phyloP scores from a whole-genome alignment of 2,797 vertebrate genomes.

The Sebastes goodei region DNA sequence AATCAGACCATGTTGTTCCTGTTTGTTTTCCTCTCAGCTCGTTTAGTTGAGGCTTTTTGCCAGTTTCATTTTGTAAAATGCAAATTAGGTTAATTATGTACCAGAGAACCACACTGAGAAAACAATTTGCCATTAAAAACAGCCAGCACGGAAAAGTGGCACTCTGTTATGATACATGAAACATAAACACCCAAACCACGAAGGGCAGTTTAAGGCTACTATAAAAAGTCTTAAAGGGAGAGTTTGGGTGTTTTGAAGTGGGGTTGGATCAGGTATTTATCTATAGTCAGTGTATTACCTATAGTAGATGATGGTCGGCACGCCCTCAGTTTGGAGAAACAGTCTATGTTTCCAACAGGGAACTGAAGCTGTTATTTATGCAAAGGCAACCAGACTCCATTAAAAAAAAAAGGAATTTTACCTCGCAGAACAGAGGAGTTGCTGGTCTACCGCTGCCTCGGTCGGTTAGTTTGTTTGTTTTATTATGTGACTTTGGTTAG shows the following conservation, averaged over 20 bases:
- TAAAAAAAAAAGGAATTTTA: no score
- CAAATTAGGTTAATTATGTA: constrained; percentile 41
- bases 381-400: no score
- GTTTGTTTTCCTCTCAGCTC: constrained; percentile 23
- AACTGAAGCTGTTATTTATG: no score
- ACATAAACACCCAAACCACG: not conserved
- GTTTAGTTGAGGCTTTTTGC: constrained; percentile 17
- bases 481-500: not conserved
- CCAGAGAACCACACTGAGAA: constrained; percentile 22
- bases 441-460: not conserved
- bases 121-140: constrained; percentile 3
- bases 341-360: not conserved
- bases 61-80: constrained; percentile 37
- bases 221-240: not conserved
- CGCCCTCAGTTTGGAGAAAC: no score
- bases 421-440: not conserved
- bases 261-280: not conserved
- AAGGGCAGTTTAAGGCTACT: not conserved
- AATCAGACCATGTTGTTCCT: constrained; percentile 3
- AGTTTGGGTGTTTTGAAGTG: not conserved
- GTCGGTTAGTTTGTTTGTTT: not conserved
- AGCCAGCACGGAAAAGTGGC: not conserved
- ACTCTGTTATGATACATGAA: not conserved
- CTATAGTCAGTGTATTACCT: not conserved
- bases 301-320: not conserved